Conservation (phyloP, 2,888 invertebrate genomes). For the Diabrotica balteata region DNA sequence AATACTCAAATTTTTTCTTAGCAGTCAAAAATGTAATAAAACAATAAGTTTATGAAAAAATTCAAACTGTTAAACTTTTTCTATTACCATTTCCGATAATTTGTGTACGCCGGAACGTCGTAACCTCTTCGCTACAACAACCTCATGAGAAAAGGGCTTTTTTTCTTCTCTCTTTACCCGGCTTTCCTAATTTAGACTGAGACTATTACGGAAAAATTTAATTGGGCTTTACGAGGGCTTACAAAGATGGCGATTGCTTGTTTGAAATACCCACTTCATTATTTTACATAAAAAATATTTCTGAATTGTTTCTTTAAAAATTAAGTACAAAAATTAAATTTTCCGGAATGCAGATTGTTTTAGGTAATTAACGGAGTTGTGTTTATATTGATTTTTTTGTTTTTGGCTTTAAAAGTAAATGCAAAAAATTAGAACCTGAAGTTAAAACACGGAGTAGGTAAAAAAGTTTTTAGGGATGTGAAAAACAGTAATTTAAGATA, state of each 20-base stretch:
- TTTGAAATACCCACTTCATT: constrained; percentile 18
- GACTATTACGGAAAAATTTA: constrained; percentile 26
- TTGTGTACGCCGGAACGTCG: neutral
- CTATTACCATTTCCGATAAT: too few relatives aligned
- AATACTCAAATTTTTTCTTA: too few relatives aligned
- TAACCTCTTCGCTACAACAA: constrained; percentile 1
- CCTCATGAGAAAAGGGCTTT: constrained; percentile 16
- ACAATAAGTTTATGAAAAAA: too few relatives aligned
- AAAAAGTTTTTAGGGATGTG: too few relatives aligned
- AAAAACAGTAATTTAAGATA: too few relatives aligned
- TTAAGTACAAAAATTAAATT: constrained; percentile 18
- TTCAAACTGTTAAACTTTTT: too few relatives aligned
- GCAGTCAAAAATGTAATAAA: too few relatives aligned
- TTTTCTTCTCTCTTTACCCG: constrained; percentile 21
- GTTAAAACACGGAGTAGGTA: too few relatives aligned
- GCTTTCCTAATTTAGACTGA: constrained; percentile 25
- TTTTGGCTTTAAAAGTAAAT: too few relatives aligned
- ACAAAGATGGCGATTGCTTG: constrained; percentile 15
- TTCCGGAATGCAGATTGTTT: constrained; percentile 9
- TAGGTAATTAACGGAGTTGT: constrained; percentile 6
- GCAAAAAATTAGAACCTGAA: too few relatives aligned
- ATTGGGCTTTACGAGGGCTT: constrained; percentile 22
- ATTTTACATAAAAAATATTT: constrained; percentile 22
- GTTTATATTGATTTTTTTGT: too few relatives aligned
- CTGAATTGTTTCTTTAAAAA: constrained; percentile 15